Conservation (phyloP, 2,797 vertebrate genomes). For the Gymnodraco acuticeps region DNA sequence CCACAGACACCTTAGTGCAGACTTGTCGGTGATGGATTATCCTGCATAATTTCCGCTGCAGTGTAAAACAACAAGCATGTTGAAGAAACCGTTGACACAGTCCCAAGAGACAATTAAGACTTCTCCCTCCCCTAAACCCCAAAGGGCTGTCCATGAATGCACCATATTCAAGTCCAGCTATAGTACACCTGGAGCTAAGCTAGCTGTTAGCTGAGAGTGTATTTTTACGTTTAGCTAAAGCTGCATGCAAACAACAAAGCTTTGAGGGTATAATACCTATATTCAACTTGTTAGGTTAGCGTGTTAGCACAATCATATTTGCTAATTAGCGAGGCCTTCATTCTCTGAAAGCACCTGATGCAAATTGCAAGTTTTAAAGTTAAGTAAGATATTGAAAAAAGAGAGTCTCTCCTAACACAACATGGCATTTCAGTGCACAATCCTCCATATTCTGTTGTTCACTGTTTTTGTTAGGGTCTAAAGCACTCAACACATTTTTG, state of each 20-base stretch:
- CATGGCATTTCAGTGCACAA: not conserved
- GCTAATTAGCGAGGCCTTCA: too few relatives aligned
- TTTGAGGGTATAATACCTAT: too few relatives aligned
- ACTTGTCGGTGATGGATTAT: not conserved
- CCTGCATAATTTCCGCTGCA: not conserved
- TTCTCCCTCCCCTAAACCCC: not conserved
- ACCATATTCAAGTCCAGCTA: not conserved
- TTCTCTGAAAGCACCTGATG: too few relatives aligned
- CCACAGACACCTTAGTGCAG: not conserved
- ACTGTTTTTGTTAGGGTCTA: not conserved
- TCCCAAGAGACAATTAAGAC: not conserved
- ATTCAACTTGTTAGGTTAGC: too few relatives aligned
- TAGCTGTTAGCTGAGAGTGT: not conserved
- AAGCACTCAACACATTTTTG: not conserved
- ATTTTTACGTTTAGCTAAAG: too few relatives aligned
- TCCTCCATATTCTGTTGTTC: not conserved
- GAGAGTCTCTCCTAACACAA: not conserved
- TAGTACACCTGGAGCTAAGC: not conserved
- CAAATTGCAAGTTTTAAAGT: not conserved
- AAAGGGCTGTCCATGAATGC: too few relatives aligned
- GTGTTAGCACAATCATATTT: too few relatives aligned
- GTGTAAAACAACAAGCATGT: not conserved
- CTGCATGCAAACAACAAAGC: not conserved
- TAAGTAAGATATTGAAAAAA: not conserved
- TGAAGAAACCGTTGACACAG: not conserved